A percentile compares a stretch with the other conserved stretches of the same genome.
Conservation (phyloP, 2,797 vertebrate genomes). For the Silurus lanzhouensis region DNA sequence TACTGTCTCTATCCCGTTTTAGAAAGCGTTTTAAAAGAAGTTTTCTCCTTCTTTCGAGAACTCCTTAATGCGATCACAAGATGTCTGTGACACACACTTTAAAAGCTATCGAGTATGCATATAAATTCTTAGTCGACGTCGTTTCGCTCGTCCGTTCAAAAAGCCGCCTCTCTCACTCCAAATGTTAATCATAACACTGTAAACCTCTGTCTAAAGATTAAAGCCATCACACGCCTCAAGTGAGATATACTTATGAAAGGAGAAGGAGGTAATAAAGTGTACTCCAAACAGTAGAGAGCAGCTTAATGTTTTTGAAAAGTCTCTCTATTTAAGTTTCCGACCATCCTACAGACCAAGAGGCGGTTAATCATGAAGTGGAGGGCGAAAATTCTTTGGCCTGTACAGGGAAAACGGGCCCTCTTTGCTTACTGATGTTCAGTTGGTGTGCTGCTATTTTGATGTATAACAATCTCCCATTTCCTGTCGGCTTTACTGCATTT, state of each 20-base stretch:
- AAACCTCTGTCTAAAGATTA: conserved; percentile 61
- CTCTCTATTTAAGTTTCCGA: conserved; percentile 22
- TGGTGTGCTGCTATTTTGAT: conserved; percentile 19
- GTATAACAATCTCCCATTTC: not conserved
- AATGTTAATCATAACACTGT: conserved; percentile 58
- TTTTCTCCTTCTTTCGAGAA: conserved; percentile 56
- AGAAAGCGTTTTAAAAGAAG: conserved; percentile 53
- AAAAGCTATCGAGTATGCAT: conserved; percentile 68
- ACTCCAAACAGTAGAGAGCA: conserved; percentile 52
- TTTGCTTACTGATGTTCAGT: conserved; percentile 12
- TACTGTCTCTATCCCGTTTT: conserved; percentile 53
- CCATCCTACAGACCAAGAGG: conserved; percentile 14
- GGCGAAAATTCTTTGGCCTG: not conserved
- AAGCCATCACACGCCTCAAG: conserved; percentile 60
- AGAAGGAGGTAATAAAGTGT: conserved; percentile 61
- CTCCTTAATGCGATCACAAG: conserved; percentile 62
- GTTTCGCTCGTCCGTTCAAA: conserved; percentile 50
- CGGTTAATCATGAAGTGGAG: conserved; percentile 20
- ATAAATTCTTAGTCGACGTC: conserved; percentile 62
- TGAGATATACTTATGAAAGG: conserved; percentile 56
- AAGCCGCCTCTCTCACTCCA: conserved; percentile 53
- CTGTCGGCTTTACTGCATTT: conserved; percentile 9
- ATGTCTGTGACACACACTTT: conserved; percentile 67
- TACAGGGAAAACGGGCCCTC: not conserved
- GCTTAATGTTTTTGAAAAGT: conserved; percentile 52